Conservation (phyloP, 2,797 vertebrate species). For the Lates japonicus region DNA sequence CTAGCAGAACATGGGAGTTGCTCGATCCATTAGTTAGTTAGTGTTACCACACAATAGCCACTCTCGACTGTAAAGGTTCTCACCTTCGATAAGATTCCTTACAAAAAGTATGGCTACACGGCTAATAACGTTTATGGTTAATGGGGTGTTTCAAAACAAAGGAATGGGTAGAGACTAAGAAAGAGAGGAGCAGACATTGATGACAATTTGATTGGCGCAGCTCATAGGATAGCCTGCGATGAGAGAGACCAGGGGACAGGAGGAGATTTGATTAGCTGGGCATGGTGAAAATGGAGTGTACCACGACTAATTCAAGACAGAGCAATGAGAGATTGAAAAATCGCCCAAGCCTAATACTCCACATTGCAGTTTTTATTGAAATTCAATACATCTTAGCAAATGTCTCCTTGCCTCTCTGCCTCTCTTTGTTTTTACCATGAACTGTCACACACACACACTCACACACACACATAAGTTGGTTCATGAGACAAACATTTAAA, state of each 20-base stretch:
- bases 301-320: slow-evolving; percentile 78
- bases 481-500: slow-evolving; percentile 34
- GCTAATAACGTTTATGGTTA: slow-evolving; percentile 59
- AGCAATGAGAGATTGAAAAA: slow-evolving; percentile 78
- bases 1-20: too few species aligned
- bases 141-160: slow-evolving; percentile 63
- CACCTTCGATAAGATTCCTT: slow-evolving; percentile 12
- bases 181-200: slow-evolving; percentile 74
- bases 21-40: too few species aligned
- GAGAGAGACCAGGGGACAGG: slow-evolving; percentile 69
- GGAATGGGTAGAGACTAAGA: slow-evolving; percentile 38
- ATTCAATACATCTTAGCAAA: slow-evolving; percentile 80
- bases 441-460: slow-evolving; percentile 27
- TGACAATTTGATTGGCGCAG: slow-evolving; percentile 83
- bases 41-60: too few species aligned
- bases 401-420: slow-evolving; percentile 57
- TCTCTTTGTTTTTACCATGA: slow-evolving; percentile 65
- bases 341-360: slow-evolving; percentile 59
- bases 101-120: slow-evolving; percentile 27
- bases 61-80: too few species aligned
- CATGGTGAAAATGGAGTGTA: slow-evolving; percentile 76
- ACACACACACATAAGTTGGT: slow-evolving; percentile 23
- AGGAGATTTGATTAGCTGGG: slow-evolving; percentile 79
- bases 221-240: slow-evolving; percentile 82
- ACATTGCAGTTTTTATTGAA: slow-evolving; percentile 77